Conservation (phyloP, 1,140 invertebrate species). For the Tetramorium alpestre region DNA sequence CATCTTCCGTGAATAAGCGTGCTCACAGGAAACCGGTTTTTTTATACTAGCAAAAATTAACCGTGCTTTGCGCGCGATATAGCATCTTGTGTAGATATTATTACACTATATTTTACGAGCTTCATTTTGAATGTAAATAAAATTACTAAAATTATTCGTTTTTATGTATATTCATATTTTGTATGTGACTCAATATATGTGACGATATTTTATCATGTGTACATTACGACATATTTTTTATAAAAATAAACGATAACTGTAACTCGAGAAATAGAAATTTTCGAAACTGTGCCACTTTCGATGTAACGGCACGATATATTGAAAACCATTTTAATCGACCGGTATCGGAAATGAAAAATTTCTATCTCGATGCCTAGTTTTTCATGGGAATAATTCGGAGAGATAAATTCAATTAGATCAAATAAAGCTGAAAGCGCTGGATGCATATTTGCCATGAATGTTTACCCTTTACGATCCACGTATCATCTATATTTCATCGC, state of each 20-base stretch:
- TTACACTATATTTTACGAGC: background rate
- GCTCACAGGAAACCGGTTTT: background rate
- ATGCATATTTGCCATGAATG: constrained; percentile 3
- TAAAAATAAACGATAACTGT: background rate
- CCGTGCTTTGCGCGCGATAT: background rate
- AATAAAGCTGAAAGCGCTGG: constrained; percentile 34
- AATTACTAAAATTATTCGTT: background rate
- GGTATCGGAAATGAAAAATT: constrained; percentile 46
- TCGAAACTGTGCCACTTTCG: background rate
- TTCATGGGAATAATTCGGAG: constrained; percentile 21
- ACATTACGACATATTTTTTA: background rate
- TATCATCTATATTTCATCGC: background rate
- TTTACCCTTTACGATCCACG: constrained; percentile 1
- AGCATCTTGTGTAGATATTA: background rate
- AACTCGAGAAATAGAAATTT: background rate
- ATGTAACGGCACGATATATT: background rate
- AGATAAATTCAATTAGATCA: constrained; percentile 29
- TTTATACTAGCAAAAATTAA: constrained; percentile 14
- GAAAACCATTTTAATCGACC: constrained; percentile 17
- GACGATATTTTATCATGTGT: background rate
- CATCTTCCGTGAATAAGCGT: background rate
- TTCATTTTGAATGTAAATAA: background rate
- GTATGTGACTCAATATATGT: too few species aligned
- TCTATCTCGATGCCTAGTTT: constrained; percentile 17
- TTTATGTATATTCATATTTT: background rate